These are phyloP conservation scores for Actinia equina DNA, from an alignment of 64 coral and sea anemone genomes.

Conservation along the genomic window DNA sequence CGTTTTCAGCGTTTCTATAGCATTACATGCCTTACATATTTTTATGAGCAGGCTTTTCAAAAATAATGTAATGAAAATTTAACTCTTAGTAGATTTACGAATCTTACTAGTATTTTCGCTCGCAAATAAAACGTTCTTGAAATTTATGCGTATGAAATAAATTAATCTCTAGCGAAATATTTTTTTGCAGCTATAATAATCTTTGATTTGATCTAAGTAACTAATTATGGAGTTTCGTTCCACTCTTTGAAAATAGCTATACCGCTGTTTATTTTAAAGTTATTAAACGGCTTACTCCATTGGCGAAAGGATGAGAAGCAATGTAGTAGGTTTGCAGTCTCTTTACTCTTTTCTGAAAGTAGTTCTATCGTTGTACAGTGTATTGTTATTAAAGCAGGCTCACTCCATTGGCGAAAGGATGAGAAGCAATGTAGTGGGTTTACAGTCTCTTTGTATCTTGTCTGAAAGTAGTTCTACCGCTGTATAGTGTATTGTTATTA, in stretches of 20 bases:
- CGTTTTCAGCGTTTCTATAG: not conserved
- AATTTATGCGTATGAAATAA: slow-evolving; percentile 9
- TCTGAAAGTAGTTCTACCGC: no score
- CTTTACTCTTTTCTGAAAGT: not conserved
- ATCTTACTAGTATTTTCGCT: not conserved
- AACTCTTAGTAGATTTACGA: not conserved
- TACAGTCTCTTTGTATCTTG: no score
- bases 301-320: no score
- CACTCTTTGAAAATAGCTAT: not conserved
- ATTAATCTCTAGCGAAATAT: not conserved
- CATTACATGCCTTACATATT: not conserved
- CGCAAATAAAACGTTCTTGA: not conserved
- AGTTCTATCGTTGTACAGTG: not conserved
- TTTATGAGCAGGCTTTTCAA: not conserved
- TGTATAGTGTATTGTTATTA: not conserved
- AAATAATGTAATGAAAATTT: not conserved
- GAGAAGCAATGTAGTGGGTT: no score
- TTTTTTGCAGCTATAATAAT: not conserved
- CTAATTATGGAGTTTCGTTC: not conserved
- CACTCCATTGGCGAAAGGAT: slow-evolving; percentile 46
- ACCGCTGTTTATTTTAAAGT: not conserved
- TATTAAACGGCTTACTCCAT: slow-evolving; percentile 49
- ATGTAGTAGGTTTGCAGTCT: no score
- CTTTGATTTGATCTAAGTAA: not conserved
- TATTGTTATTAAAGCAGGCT: slow-evolving; percentile 24